These are phyloP conservation scores for Doris montereyensis DNA, from an alignment of 2,888 invertebrate species.

Conservation along the genomic window DNA sequence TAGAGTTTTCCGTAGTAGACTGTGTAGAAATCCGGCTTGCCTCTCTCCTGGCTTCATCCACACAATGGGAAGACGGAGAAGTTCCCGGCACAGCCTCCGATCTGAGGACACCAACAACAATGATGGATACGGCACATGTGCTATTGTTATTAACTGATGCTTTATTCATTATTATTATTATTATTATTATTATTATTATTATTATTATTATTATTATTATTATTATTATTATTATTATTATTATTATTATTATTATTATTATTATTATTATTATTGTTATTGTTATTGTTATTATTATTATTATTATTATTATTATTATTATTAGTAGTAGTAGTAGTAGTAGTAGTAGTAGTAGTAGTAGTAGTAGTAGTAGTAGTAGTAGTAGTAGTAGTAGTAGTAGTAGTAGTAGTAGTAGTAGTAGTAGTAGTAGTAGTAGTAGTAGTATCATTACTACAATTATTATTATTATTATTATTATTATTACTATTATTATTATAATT, in stretches of 20 bases:
- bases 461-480: background rate
- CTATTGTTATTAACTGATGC: background rate
- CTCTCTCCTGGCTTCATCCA: constrained; percentile 62
- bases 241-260: background rate
- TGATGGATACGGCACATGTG: too few species aligned
- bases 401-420: background rate
- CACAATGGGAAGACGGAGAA: constrained; percentile 61
- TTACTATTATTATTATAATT: too few species aligned
- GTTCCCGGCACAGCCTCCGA: constrained; percentile 60
- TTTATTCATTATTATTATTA: background rate
- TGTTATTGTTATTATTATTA: background rate
- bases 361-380: background rate
- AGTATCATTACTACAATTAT: background rate
- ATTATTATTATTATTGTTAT: background rate
- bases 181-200: background rate
- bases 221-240: background rate
- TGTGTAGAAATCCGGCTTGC: constrained; percentile 56
- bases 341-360: background rate
- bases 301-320: background rate
- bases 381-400: background rate
- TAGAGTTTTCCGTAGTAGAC: constrained; percentile 51
- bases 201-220: background rate
- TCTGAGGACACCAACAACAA: too few species aligned
- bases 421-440: background rate
- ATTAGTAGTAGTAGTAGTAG: background rate